A percentile compares a stretch with the other conserved stretches of the same genome.
phyloP scores from a whole-genome alignment of 2,888 invertebrate species.

The Heliconius erato region DNA sequence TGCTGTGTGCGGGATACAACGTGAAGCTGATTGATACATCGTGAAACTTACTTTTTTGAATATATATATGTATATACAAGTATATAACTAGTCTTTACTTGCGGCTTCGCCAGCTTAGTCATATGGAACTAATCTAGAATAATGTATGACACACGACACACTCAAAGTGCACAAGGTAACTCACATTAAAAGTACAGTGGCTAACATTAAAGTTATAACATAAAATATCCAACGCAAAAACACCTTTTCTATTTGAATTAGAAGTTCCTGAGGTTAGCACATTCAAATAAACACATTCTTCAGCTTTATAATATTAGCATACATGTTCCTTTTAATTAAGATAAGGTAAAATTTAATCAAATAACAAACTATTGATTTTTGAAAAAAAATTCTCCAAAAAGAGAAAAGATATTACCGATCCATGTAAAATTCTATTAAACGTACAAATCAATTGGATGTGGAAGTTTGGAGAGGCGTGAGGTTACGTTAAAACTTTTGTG shows the following conservation, averaged over 20 bases:
- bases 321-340: neutral
- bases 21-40: too few relatives aligned
- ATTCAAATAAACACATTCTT: neutral
- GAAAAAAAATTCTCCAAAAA: neutral
- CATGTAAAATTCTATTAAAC: constrained; percentile 32
- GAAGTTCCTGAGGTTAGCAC: neutral
- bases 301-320: neutral
- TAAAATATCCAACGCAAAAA: neutral
- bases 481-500: constrained; percentile 36
- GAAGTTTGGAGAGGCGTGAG: constrained; percentile 35
- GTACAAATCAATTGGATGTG: constrained; percentile 32
- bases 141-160: too few relatives aligned
- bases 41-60: too few relatives aligned
- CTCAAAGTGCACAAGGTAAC: too few relatives aligned
- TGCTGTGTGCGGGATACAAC: too few relatives aligned
- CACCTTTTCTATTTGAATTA: neutral
- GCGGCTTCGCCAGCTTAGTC: too few relatives aligned
- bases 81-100: too few relatives aligned
- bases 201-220: neutral
- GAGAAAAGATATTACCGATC: constrained; percentile 14
- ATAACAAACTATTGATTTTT: neutral
- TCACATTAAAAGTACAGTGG: too few relatives aligned
- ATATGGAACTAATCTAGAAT: too few relatives aligned
- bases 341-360: too few relatives aligned
- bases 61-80: too few relatives aligned